Evolutionary conservation across 92 coral and sea anemone species (phyloP).

Genomic region (Zoanthus sociatus): DNA sequence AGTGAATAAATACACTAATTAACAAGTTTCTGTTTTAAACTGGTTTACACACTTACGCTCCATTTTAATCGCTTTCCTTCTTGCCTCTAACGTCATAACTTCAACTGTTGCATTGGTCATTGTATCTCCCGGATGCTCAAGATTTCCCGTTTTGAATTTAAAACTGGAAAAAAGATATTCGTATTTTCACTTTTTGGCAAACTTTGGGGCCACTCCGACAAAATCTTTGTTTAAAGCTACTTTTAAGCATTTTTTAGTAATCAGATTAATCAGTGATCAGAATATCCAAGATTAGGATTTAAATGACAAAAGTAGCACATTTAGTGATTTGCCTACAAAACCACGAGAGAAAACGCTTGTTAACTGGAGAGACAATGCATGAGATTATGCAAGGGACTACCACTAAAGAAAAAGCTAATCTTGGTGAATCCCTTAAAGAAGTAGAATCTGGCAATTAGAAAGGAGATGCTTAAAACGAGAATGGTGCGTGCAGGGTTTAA

Average conservation of each 20-base stretch:
- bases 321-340: no score
- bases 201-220: neutral
- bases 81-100: constrained; percentile 73
- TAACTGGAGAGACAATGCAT: no score
- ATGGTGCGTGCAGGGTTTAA: no score
- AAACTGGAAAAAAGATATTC: constrained; percentile 58
- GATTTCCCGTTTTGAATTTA: constrained; percentile 93
- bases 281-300: neutral
- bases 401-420: no score
- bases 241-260: neutral
- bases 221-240: neutral
- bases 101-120: constrained; percentile 92
- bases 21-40: no score
- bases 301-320: no score
- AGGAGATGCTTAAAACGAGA: no score
- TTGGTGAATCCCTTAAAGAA: no score
- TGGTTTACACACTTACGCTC: constrained; percentile 59
- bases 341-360: no score
- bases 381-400: no score
- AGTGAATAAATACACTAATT: no score
- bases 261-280: neutral
- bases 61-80: constrained; percentile 60
- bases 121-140: constrained; percentile 97
- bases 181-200: neutral
- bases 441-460: no score